Base-by-base conservation (phyloP, 2,113 vertebrate genomes). In the Alexandromys fortis region DNA sequence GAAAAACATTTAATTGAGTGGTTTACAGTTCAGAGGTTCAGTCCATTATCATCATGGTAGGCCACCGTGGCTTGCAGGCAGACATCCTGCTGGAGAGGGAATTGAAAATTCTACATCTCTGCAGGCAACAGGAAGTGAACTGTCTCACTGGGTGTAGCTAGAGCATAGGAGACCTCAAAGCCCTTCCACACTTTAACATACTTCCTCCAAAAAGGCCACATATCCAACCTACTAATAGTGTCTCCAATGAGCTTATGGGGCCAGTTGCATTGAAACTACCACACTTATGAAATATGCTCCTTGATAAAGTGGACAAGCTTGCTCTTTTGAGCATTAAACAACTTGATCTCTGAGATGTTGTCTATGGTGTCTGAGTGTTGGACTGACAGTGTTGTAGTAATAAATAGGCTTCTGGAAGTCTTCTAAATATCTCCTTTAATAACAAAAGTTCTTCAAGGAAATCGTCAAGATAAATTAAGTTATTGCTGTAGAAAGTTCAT, bases 401-500 rank as follows among this genome's bases (percentile, higher is more conserved):
- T 92, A 30, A 63, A 85, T 78, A 49, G 22, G 35, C 9, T 33
- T 30, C 86, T 33, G 72, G 11, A 96, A 38, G 22, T 63, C 38
- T 7, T 94, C 42, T 79, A 77, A 75, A 26, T 86, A 45, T 88
- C 83, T n/a, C 14, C 30, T 24, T 2, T 89, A 47, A 38, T 76
- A 90, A n/a, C 70, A 72, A 93, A 63, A 86, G 8, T 4, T 11
- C 61, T 68, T 82, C n/a, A 82, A 52, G 45, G 42, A 86, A 67
- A 83, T 58, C 10, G 1, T 35, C 35, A 92, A 72, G 35, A 72
- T 89, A 33, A 65, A 28, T 24, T 47, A 89, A 85, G 47, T 85
- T 67, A 90, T 35, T 91, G 6, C 45, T 93, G 26, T 83, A 21
- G 86, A 67, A 91, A 67, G 14, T 81, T 94, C 82, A 93, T 45